A percentile compares a stretch with the other conserved stretches of the same genome.
These are phyloP conservation scores for Mormyrus proboscirostris DNA, from an alignment of 2,797 vertebrate species.

Conservation along the genomic window DNA sequence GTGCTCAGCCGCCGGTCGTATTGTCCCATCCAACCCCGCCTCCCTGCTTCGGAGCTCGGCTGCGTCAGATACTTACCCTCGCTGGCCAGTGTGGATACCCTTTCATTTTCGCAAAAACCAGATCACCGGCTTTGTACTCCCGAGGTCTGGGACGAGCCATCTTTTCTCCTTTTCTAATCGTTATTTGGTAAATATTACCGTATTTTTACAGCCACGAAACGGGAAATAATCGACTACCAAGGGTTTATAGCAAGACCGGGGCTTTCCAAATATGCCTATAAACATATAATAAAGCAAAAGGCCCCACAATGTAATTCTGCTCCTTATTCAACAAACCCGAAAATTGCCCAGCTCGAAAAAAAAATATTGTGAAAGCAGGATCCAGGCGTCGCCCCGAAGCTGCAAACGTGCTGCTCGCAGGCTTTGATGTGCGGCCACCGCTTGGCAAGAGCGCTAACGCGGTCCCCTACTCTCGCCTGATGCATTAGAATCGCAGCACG, in stretches of 20 bases:
- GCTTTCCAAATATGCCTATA: constrained; percentile 55
- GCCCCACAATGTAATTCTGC: constrained; percentile 38
- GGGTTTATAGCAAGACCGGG: constrained; percentile 57
- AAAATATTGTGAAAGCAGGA: constrained; percentile 38
- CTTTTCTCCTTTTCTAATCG: constrained; percentile 43
- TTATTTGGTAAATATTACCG: constrained; percentile 24
- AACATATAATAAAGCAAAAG: constrained; percentile 55
- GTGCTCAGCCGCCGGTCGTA: constrained; percentile 35
- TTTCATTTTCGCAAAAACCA: constrained; percentile 93
- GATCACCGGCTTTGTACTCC: constrained; percentile 86
- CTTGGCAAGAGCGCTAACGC: constrained; percentile 23
- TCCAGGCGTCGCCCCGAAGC: constrained; percentile 16
- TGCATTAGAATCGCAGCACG: constrained; percentile 27
- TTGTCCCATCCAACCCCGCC: constrained; percentile 46
- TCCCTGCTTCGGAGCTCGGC: constrained; percentile 46
- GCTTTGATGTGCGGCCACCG: constrained; percentile 27
- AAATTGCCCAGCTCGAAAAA: constrained; percentile 38
- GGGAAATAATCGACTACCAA: constrained; percentile 49
- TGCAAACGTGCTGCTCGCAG: constrained; percentile 17
- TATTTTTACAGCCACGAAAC: constrained; percentile 37
- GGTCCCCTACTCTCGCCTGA: constrained; percentile 23
- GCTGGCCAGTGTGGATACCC: constrained; percentile 93
- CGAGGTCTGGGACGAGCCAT: constrained; percentile 91
- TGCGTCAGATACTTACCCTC: constrained; percentile 74
- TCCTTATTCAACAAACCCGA: constrained; percentile 37